Evolutionary conservation across 2,797 vertebrate genomes (phyloP), one percentile per base, ranked within the genome.

Genomic region (Channa striata): DNA sequence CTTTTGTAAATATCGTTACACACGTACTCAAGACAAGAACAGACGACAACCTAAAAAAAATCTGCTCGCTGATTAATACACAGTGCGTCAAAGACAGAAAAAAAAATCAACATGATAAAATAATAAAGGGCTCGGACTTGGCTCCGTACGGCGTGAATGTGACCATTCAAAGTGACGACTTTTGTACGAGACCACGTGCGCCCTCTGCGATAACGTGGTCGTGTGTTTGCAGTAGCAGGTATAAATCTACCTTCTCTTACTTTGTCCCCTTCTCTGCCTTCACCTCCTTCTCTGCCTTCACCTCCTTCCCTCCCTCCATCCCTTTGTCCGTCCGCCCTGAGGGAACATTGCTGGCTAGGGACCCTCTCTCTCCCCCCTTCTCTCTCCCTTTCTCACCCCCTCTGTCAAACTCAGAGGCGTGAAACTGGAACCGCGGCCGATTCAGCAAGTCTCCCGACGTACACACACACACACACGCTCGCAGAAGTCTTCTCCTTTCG

Each of bases 391-490:
- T 68, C 81, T 62, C 66, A 52, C 73, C 51, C 58, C 60, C 82
- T 82, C 89, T 87, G 87, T 91, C 88, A 90, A 88, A 88, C 89
- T 91, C 89, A 73, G 80, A 88, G 84, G 92, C 91, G 78, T 94
- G 95, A 95, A 96, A 95, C 91, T 93, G 93, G 94, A 95, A 96
- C 93, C 91, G 60, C 68, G 89, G 91, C 89, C 90, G 89, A 94
- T 93, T 96, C 94, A 96, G 95, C 95, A 95, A 95, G 94, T 94
- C 76, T 92, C 92, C 87, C 5, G 59, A 70, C 57, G 46, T 72
- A 59, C 61, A 59, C 66, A 68, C 68, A 59, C 61, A 59, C 66
- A 68, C 68, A 74, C 62, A 76, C 64, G 72, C 25, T 30, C 73
- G 65, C 62, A 71, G 52, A 88, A 90, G 84, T 88, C 86, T 87